Evolutionary conservation across 1,140 invertebrate species (phyloP).

Genomic region (Platyura marginata): DNA sequence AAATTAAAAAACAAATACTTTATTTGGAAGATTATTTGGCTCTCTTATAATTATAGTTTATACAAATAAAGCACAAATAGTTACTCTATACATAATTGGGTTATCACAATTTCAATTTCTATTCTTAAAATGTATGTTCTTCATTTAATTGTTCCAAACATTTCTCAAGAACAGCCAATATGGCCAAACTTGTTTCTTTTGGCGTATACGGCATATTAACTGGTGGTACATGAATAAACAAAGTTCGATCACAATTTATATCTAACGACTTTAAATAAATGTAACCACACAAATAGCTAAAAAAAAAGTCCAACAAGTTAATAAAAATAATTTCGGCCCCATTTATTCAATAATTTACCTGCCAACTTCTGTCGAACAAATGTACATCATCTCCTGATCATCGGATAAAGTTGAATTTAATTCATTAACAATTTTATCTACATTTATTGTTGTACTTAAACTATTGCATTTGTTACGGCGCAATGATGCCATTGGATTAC

Average conservation of each 20-base stretch:
- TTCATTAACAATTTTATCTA: constrained; percentile 25
- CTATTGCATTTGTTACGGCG: constrained; percentile 11
- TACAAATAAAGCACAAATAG: too few species aligned
- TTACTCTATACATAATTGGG: too few species aligned
- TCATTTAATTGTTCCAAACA: constrained; percentile 11
- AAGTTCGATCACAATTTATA: constrained; percentile 23
- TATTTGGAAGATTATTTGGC: too few species aligned
- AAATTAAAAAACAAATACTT: too few species aligned
- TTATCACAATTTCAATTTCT: too few species aligned
- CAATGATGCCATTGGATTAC: constrained; percentile 17
- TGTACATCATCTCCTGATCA: background rate
- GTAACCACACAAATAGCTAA: constrained; percentile 39
- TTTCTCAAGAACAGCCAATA: constrained; percentile 29
- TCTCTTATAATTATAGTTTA: too few species aligned
- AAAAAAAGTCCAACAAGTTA: too few species aligned
- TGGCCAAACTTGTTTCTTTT: constrained; percentile 28
- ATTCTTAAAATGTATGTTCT: too few species aligned
- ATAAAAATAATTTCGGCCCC: background rate
- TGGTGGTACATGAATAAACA: constrained; percentile 45
- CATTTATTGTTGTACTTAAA: constrained; percentile 25
- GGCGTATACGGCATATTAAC: constrained; percentile 30
- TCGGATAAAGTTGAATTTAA: constrained; percentile 20
- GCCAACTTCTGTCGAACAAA: background rate
- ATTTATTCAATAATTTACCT: background rate
- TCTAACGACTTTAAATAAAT: constrained; percentile 38